A percentile compares a stretch with the other conserved stretches of the same genome.
These are phyloP conservation scores for Geopemphigus sp. DNA, from an alignment of 1,140 invertebrate genomes.

Conservation along the genomic window DNA sequence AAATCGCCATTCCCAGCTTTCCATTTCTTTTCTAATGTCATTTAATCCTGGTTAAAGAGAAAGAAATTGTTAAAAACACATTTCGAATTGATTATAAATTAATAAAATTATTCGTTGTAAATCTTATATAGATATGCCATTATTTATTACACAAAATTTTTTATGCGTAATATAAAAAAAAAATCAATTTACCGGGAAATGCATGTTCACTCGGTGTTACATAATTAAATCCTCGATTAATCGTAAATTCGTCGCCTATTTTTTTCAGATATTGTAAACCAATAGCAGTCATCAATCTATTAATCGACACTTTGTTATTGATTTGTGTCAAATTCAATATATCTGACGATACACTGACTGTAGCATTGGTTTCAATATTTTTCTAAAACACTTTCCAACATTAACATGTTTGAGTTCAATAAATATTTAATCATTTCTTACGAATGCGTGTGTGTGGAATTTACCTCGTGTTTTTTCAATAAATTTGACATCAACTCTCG, in stretches of 20 bases:
- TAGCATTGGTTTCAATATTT: constrained; percentile 75
- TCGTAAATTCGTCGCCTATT: constrained; percentile 62
- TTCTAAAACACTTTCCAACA: constrained; percentile 56
- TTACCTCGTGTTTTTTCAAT: constrained; percentile 68
- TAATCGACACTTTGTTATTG: constrained; percentile 67
- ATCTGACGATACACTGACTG: constrained; percentile 73
- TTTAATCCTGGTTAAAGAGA: constrained; percentile 63
- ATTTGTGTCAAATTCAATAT: constrained; percentile 69
- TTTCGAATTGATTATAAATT: not conserved
- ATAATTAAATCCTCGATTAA: constrained; percentile 76
- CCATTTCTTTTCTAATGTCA: constrained; percentile 64
- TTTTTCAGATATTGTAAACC: constrained; percentile 81
- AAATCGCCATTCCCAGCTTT: constrained; percentile 83
- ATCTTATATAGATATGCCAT: not conserved
- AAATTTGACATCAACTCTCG: constrained; percentile 67
- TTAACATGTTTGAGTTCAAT: not conserved
- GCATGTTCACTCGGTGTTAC: constrained; percentile 83
- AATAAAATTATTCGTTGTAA: not conserved
- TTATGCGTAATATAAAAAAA: not conserved
- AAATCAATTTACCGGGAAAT: constrained; percentile 70
- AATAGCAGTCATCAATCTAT: constrained; percentile 68
- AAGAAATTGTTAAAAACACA: not conserved
- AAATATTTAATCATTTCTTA: not conserved
- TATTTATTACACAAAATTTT: not conserved
- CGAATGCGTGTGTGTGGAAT: constrained; percentile 54